phyloP scores from a whole-genome alignment of 2,888 invertebrate species.

The Tryphoninae sp. region DNA sequence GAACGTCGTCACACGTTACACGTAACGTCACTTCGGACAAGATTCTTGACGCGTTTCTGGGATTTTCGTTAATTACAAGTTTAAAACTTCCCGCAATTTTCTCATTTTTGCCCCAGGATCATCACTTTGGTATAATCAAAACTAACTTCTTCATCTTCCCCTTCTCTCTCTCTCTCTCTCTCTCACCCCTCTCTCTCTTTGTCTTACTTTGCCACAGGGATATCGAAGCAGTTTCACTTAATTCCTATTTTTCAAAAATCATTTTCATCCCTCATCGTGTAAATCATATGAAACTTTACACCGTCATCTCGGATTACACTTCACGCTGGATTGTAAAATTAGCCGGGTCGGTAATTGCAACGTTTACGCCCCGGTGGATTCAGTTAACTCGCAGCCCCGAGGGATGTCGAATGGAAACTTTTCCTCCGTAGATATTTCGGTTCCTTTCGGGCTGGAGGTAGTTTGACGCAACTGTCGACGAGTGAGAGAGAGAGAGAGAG shows the following conservation, averaged over 20 bases:
- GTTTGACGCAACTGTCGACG: background rate
- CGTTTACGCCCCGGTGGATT: conserved; percentile 6
- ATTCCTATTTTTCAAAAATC: no score
- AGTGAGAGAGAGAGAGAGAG: background rate
- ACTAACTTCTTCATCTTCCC: background rate
- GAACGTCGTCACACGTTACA: no score
- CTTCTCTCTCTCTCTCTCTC: background rate
- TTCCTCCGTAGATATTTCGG: conserved; percentile 18
- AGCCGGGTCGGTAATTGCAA: background rate
- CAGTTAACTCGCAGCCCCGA: background rate
- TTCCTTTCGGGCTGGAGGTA: background rate
- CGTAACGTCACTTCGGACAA: no score
- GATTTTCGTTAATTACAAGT: no score
- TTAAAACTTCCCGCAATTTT: no score
- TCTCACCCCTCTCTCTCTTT: background rate
- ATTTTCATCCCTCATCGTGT: background rate
- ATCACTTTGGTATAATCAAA: background rate
- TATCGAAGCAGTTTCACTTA: no score
- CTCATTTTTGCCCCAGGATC: no score
- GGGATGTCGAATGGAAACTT: background rate
- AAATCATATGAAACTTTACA: background rate
- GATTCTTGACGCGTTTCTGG: no score
- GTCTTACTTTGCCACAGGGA: background rate
- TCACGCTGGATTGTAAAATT: conserved; percentile 13
- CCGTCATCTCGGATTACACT: conserved; percentile 3